Evolutionary conservation across 2,113 vertebrate genomes (phyloP).

Genomic region (Hypomesus transpacificus): DNA sequence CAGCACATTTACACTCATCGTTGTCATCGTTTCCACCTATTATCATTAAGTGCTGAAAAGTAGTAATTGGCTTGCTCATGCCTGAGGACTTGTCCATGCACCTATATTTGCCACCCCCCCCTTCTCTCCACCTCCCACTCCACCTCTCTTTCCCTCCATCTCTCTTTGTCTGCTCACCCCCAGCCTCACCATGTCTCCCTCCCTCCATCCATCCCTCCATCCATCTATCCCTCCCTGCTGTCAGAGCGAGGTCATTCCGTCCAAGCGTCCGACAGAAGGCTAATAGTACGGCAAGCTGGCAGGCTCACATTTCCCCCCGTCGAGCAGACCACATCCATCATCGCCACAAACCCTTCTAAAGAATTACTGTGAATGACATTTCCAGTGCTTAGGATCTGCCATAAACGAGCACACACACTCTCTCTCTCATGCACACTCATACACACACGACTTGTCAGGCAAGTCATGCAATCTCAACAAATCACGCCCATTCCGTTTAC

Average conservation of each 20-base stretch:
- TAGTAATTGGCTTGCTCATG: not conserved
- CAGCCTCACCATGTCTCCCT: not conserved
- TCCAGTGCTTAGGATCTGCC: constrained; percentile 20
- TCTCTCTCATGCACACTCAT: constrained; percentile 18
- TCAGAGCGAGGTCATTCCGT: constrained; percentile 15
- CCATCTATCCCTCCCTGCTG: not conserved
- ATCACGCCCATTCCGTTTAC: not conserved
- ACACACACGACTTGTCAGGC: constrained; percentile 2
- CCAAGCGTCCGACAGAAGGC: constrained; percentile 9
- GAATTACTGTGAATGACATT: constrained; percentile 27
- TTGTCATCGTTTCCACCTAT: no score
- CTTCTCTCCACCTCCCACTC: not conserved
- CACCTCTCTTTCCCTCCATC: not conserved
- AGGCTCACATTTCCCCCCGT: constrained; percentile 8
- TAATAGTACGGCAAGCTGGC: not conserved
- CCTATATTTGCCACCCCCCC: constrained; percentile 5
- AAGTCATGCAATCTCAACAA: not conserved
- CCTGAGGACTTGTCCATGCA: not conserved
- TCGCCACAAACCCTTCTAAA: constrained; percentile 28
- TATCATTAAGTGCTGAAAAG: not conserved
- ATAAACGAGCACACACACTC: constrained; percentile 14
- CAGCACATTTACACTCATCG: no score
- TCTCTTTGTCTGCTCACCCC: not conserved
- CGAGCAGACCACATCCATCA: constrained; percentile 33
- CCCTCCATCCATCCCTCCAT: not conserved